Conservation (phyloP, 2,888 invertebrate species). For the Sphaeridia pumilis region DNA sequence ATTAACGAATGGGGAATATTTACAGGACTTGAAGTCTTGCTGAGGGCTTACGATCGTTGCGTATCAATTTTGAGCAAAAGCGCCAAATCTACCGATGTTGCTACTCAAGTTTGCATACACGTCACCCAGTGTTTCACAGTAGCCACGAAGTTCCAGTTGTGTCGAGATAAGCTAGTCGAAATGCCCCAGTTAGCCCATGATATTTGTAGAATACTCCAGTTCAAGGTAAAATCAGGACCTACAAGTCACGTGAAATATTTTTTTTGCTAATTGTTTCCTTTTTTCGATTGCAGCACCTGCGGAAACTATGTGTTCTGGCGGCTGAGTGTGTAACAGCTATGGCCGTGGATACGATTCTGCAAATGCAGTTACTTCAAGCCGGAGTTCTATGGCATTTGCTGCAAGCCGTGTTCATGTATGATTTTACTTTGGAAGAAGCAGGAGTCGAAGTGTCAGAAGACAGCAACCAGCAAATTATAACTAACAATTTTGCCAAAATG, state of each 20-base stretch:
- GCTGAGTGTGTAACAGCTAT: constrained; percentile 83
- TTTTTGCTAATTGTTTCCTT: constrained; percentile 5
- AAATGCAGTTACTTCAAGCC: constrained; percentile 67
- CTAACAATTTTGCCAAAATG: constrained; percentile 34
- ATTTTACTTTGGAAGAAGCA: constrained; percentile 93
- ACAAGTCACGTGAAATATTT: not conserved
- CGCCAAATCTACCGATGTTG: constrained; percentile 62
- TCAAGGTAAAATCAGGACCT: constrained; percentile 50
- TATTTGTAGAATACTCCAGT: constrained; percentile 71
- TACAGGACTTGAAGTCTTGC: constrained; percentile 44
- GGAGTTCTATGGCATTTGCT: constrained; percentile 88
- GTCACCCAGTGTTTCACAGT: constrained; percentile 89
- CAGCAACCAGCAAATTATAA: constrained; percentile 58
- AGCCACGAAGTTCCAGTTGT: constrained; percentile 83
- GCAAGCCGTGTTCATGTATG: constrained; percentile 82
- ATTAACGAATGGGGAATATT: not conserved
- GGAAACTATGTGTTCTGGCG: constrained; percentile 70
- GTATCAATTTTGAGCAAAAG: constrained; percentile 75
- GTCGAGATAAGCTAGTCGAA: constrained; percentile 73
- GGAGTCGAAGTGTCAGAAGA: constrained; percentile 76
- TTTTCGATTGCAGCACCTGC: constrained; percentile 57
- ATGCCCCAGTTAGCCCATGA: constrained; percentile 79
- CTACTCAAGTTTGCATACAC: constrained; percentile 83
- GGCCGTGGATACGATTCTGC: constrained; percentile 71
- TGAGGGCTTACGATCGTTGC: constrained; percentile 87